Conservation (phyloP, 2,113 vertebrate species). For the Tachysurus fulvidraco region DNA sequence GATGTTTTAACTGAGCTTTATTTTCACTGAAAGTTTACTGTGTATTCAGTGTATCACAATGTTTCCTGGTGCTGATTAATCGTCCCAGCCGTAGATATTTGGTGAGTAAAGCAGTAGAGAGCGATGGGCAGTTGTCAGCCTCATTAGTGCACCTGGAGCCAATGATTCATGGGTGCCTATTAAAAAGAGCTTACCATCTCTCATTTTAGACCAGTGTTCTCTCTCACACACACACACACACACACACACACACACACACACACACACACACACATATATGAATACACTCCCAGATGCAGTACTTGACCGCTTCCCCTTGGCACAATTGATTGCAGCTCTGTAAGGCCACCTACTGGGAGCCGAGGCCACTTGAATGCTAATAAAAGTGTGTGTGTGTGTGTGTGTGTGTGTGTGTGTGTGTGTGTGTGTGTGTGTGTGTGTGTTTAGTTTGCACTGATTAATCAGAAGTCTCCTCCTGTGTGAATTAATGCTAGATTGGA, state of each 20-base stretch:
- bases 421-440: conserved; percentile 28
- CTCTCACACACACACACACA: neutral
- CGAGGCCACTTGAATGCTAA: conserved; percentile 36
- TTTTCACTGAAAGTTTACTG: neutral
- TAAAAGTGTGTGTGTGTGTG: conserved; percentile 32
- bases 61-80: neutral
- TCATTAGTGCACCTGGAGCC: conserved; percentile 7
- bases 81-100: neutral
- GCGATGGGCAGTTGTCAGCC: conserved; percentile 9
- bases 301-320: conserved; percentile 2
- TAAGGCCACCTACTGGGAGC: conserved; percentile 36
- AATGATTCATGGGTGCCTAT: conserved; percentile 13
- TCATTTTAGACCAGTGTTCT: conserved; percentile 14
- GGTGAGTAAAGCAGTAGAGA: neutral
- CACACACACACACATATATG: neutral
- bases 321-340: conserved; percentile 30
- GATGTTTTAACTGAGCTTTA: neutral
- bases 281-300: neutral
- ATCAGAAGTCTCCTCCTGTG: conserved; percentile 51
- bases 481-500: conserved; percentile 50
- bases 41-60: neutral
- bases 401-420: conserved; percentile 20
- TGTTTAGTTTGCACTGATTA: conserved; percentile 36
- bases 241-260: conserved; percentile 1
- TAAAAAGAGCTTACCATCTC: conserved; percentile 27